phyloP scores from a whole-genome alignment of 2,888 invertebrate genomes.

The Clostera curtula region DNA sequence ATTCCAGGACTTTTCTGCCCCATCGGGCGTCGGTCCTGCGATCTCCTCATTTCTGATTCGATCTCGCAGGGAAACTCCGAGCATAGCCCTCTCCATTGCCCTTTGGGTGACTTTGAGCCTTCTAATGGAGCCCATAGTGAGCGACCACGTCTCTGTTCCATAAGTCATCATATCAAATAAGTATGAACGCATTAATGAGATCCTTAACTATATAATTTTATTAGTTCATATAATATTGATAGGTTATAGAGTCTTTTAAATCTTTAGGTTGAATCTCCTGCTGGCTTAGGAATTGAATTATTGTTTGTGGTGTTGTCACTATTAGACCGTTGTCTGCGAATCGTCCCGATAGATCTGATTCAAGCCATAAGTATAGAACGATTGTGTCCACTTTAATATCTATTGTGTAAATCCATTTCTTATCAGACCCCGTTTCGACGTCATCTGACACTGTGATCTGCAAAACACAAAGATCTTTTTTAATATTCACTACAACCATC shows the following conservation, averaged over 20 bases:
- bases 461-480: conserved; percentile 18
- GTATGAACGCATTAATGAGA: too few relatives aligned
- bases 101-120: too few relatives aligned
- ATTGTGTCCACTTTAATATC: conserved; percentile 60
- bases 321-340: conserved; percentile 88
- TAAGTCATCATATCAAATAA: too few relatives aligned
- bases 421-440: conserved; percentile 12
- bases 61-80: too few relatives aligned
- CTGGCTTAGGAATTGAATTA: conserved; percentile 28
- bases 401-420: conserved; percentile 28
- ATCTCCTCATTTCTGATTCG: too few relatives aligned
- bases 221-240: conserved; percentile 48
- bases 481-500: too few relatives aligned
- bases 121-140: too few relatives aligned
- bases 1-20: too few relatives aligned
- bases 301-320: conserved; percentile 38
- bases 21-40: too few relatives aligned
- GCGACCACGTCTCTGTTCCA: too few relatives aligned
- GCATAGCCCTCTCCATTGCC: too few relatives aligned
- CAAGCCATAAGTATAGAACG: conserved; percentile 82
- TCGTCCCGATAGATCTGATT: conserved; percentile 71
- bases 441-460: conserved; percentile 38
- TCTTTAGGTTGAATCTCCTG: conserved; percentile 25
- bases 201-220: too few relatives aligned
- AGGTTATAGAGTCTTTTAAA: conserved; percentile 39